These are phyloP conservation scores for Ostrea denselamellosa DNA, from an alignment of 1,140 invertebrate species.

Conservation along the genomic window DNA sequence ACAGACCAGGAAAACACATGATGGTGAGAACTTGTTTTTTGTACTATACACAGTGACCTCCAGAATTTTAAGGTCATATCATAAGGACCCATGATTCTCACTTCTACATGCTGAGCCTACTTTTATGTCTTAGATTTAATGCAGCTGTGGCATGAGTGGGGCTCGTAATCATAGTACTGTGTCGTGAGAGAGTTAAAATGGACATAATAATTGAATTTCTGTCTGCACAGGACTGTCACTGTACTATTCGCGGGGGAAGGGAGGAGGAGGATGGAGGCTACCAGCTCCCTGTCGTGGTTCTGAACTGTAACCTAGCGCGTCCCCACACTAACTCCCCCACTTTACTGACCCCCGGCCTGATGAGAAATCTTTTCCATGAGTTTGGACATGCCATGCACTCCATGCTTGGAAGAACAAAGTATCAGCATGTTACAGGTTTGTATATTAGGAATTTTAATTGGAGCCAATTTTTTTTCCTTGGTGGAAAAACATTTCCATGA, in stretches of 20 bases:
- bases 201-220: conserved; percentile 22
- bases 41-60: no score
- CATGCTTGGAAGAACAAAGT: conserved; percentile 93
- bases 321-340: conserved; percentile 84
- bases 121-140: no score
- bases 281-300: conserved; percentile 94
- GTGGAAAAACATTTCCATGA: no score
- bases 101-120: no score
- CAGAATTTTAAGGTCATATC: no score
- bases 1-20: conserved; percentile 91
- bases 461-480: no score
- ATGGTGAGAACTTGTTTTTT: conserved; percentile 80
- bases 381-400: conserved; percentile 99
- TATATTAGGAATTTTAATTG: not conserved
- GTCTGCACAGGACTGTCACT: conserved; percentile 91
- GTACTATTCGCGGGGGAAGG: conserved; percentile 97
- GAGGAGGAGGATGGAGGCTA: conserved; percentile 89
- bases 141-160: no score
- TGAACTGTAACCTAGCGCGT: conserved; percentile 92
- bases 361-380: conserved; percentile 99
- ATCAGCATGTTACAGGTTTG: conserved; percentile 96
- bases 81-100: no score
- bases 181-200: not conserved
- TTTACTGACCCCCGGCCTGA: conserved; percentile 87
- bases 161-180: no score